Conservation (phyloP, 2,888 invertebrate species). For the Atethmia centrago region DNA sequence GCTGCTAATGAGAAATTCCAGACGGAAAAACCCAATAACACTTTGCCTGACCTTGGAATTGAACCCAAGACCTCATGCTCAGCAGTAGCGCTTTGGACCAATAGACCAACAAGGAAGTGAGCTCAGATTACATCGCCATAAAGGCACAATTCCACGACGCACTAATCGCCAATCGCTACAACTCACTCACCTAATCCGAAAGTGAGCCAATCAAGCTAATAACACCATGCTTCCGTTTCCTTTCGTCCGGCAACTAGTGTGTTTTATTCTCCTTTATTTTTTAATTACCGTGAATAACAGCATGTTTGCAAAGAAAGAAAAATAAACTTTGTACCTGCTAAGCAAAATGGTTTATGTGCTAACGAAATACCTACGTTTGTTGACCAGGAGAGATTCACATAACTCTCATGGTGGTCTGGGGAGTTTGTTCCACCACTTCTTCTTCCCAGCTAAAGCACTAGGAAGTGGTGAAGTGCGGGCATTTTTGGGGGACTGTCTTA, state of each 20-base stretch:
- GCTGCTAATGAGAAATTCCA: background rate
- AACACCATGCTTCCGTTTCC: constrained; percentile 16
- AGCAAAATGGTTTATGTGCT: background rate
- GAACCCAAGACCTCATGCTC: background rate
- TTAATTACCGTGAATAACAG: constrained; percentile 11
- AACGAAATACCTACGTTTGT: background rate
- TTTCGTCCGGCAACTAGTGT: constrained; percentile 18
- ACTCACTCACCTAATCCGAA: constrained; percentile 27
- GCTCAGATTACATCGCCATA: constrained; percentile 5
- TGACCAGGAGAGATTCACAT: too few relatives aligned
- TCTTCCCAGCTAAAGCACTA: too few relatives aligned
- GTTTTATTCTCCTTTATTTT: constrained; percentile 23
- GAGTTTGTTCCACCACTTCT: too few relatives aligned
- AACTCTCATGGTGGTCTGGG: too few relatives aligned
- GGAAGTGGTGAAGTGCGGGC: too few relatives aligned
- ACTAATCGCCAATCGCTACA: constrained; percentile 37
- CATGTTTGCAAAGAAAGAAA: background rate
- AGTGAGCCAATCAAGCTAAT: constrained; percentile 38
- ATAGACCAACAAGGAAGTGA: background rate
- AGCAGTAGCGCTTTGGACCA: background rate
- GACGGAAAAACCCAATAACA: background rate
- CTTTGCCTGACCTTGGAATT: background rate
- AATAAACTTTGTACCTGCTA: background rate
- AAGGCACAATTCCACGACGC: constrained; percentile 23
- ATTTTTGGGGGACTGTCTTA: too few relatives aligned